Percentiles rank a stretch among this genome's conserved stretches.
These are phyloP conservation scores for Margaritifera margaritifera DNA, from an alignment of 2,888 invertebrate species.

Conservation along the genomic window DNA sequence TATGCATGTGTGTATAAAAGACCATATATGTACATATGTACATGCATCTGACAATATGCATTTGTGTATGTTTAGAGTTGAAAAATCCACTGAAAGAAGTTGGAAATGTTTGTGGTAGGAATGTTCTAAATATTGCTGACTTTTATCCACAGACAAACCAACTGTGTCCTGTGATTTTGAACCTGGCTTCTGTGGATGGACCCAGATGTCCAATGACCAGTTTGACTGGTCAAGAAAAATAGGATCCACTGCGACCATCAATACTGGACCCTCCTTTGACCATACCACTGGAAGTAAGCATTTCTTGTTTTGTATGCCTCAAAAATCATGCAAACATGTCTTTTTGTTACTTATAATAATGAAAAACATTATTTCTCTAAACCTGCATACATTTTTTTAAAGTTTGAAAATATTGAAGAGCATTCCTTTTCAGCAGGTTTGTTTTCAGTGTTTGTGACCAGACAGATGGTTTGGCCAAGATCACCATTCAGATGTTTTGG, in stretches of 20 bases:
- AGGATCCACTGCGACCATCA: slow-evolving; percentile 32
- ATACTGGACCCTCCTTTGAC: slow-evolving; percentile 54
- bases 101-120: neutral
- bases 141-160: slow-evolving; percentile 5
- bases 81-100: too few relatives aligned
- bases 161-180: slow-evolving; percentile 58
- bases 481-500: too few relatives aligned
- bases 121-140: neutral
- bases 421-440: too few relatives aligned
- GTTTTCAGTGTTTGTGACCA: too few relatives aligned
- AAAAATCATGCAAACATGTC: too few relatives aligned
- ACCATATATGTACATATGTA: too few relatives aligned
- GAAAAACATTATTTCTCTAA: neutral
- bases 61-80: too few relatives aligned
- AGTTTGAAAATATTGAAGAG: too few relatives aligned
- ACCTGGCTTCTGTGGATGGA: slow-evolving; percentile 57
- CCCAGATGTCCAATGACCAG: slow-evolving; percentile 46
- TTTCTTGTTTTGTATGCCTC: neutral
- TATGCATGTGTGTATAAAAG: too few relatives aligned
- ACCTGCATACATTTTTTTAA: neutral
- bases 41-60: too few relatives aligned
- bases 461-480: too few relatives aligned
- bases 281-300: slow-evolving; percentile 60
- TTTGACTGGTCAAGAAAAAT: slow-evolving; percentile 53
- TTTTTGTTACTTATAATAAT: neutral